A percentile compares a stretch with the other conserved stretches of the same genome.
phyloP scores from a whole-genome alignment of 2,113 vertebrate genomes.

The Pangasianodon gigas region DNA sequence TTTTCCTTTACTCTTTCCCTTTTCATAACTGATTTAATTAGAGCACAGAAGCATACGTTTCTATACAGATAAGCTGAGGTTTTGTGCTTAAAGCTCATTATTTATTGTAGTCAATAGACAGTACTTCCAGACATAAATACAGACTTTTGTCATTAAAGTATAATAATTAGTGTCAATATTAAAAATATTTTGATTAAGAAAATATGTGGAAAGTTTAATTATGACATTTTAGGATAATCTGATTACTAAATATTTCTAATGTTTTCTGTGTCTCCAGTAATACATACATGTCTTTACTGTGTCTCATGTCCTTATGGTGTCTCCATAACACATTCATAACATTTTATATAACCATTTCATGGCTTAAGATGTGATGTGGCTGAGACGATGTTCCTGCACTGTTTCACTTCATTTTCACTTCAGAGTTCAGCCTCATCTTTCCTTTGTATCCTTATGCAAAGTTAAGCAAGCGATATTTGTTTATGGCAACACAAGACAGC shows the following conservation, averaged over 20 bases:
- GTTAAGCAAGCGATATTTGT: not conserved
- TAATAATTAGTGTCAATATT: too few relatives aligned
- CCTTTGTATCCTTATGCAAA: slow-evolving; percentile 6
- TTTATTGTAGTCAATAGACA: too few relatives aligned
- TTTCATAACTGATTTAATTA: not conserved
- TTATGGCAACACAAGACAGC: not conserved
- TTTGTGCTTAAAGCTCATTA: too few relatives aligned
- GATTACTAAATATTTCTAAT: too few relatives aligned
- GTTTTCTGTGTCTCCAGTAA: too few relatives aligned
- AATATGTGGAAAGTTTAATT: too few relatives aligned
- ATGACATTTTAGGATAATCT: too few relatives aligned
- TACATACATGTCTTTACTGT: not conserved
- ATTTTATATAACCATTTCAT: not conserved
- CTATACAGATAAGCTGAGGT: too few relatives aligned
- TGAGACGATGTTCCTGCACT: not conserved
- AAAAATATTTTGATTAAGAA: too few relatives aligned
- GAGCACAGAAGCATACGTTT: too few relatives aligned
- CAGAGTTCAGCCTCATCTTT: not conserved
- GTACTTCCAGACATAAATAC: too few relatives aligned
- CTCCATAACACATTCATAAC: not conserved
- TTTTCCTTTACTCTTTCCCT: not conserved
- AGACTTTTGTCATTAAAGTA: too few relatives aligned
- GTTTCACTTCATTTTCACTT: not conserved
- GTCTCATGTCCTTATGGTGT: not conserved
- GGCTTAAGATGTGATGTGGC: not conserved